phyloP scores from a whole-genome alignment of 2,797 vertebrate genomes.

The Gadopsis marmoratus region DNA sequence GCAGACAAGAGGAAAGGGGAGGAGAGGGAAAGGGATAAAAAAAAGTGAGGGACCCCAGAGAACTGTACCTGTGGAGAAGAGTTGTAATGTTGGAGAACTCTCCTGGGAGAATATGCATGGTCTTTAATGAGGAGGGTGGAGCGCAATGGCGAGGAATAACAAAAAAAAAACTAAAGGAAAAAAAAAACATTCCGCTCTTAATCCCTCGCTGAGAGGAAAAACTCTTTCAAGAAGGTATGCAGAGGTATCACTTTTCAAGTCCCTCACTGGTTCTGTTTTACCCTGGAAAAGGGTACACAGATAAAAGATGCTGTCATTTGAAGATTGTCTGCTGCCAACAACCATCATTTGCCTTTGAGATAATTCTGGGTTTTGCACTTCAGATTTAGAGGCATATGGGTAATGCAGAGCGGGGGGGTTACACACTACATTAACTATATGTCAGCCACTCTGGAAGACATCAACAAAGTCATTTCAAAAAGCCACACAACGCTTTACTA shows the following conservation, averaged over 20 bases:
- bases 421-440: conserved; percentile 80
- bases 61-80: conserved; percentile 88
- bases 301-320: conserved; percentile 80
- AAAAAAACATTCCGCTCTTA: conserved; percentile 75
- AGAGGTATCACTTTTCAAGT: conserved; percentile 82
- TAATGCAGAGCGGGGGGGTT: conserved; percentile 60
- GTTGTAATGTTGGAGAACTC: conserved; percentile 79
- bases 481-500: conserved; percentile 43
- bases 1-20: conserved; percentile 80
- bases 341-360: conserved; percentile 81
- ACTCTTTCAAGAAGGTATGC: conserved; percentile 79
- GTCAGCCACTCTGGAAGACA: conserved; percentile 75
- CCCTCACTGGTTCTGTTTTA: conserved; percentile 80
- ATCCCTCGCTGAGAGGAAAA: conserved; percentile 76
- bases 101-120: conserved; percentile 82
- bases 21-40: conserved; percentile 69
- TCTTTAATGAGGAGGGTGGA: conserved; percentile 86
- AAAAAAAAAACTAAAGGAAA: conserved; percentile 64
- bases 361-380: conserved; percentile 80
- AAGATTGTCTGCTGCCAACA: conserved; percentile 81
- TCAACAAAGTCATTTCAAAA: conserved; percentile 70
- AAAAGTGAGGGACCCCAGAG: conserved; percentile 88
- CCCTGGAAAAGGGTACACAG: conserved; percentile 72
- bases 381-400: conserved; percentile 76
- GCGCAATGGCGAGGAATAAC: conserved; percentile 77